phyloP scores from a whole-genome alignment of 2,797 vertebrate genomes.

The Sarcophilus harrisii region DNA sequence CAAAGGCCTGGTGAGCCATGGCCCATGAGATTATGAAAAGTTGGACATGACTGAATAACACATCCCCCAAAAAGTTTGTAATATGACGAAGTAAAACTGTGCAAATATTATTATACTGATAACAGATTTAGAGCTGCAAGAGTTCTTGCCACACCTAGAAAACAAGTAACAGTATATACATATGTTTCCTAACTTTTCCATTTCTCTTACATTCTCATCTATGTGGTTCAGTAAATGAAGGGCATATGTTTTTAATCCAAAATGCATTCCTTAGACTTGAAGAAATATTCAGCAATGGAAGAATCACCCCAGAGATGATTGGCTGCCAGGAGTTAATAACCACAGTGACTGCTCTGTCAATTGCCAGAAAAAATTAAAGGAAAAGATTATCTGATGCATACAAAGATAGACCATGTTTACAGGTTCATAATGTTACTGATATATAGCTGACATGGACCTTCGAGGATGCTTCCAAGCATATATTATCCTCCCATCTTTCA shows the following conservation, averaged over 20 bases:
- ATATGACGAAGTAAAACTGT: background rate
- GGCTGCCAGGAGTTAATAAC: background rate
- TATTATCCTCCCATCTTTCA: background rate
- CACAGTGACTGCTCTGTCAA: background rate
- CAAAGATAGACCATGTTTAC: background rate
- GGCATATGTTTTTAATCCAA: constrained; percentile 9
- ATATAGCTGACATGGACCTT: background rate
- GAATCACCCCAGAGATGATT: background rate
- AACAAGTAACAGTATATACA: background rate
- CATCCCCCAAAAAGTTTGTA: background rate
- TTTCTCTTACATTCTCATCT: background rate
- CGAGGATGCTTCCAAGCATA: background rate
- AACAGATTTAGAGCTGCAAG: background rate
- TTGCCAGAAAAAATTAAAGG: constrained; percentile 4
- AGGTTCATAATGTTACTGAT: background rate
- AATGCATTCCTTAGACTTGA: too few species aligned
- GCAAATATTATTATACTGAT: background rate
- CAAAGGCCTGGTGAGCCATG: background rate
- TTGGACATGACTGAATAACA: background rate
- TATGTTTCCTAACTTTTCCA: background rate
- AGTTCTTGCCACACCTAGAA: background rate
- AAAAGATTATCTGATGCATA: background rate
- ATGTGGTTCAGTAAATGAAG: background rate
- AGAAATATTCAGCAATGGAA: background rate
- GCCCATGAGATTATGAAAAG: background rate